phyloP scores from a whole-genome alignment of 1,140 invertebrate species.

The Magallana ariakensis region DNA sequence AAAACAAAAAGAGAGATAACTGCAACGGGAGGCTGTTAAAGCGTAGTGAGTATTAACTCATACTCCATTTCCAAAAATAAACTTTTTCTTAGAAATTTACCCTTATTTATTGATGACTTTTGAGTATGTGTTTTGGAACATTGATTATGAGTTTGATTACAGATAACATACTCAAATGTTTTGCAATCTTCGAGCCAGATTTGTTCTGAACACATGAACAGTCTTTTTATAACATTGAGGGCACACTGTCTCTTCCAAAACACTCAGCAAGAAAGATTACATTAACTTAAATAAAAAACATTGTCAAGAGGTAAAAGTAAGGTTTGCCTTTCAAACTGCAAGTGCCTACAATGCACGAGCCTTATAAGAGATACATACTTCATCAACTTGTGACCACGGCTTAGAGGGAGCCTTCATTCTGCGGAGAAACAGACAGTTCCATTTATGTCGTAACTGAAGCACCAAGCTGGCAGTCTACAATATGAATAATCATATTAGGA shows the following conservation, averaged over 20 bases:
- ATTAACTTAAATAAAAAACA: neutral
- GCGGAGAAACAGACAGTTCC: slow-evolving; percentile 87
- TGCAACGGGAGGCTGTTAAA: neutral
- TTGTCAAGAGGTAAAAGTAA: neutral
- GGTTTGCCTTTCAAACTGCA: neutral
- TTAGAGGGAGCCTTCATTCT: slow-evolving; percentile 87
- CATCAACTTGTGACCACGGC: slow-evolving; percentile 84
- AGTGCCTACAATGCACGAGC: neutral
- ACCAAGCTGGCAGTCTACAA: slow-evolving; percentile 83
- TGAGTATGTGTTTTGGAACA: too few relatives aligned
- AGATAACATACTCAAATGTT: too few relatives aligned
- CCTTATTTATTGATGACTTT: too few relatives aligned
- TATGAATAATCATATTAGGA: neutral
- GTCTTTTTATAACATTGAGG: too few relatives aligned
- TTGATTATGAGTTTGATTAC: too few relatives aligned
- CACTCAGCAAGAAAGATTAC: too few relatives aligned
- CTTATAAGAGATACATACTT: slow-evolving; percentile 73
- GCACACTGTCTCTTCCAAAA: too few relatives aligned
- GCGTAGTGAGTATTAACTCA: too few relatives aligned
- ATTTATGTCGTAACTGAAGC: slow-evolving; percentile 88
- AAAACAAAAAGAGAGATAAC: neutral
- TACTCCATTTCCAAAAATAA: too few relatives aligned
- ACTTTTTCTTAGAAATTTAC: too few relatives aligned
- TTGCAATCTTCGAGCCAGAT: too few relatives aligned
- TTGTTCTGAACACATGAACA: too few relatives aligned